Evolutionary conservation across 2,797 vertebrate species (phyloP), one percentile per base, ranked within the genome.

Genomic region (Sebastolobus alascanus): DNA sequence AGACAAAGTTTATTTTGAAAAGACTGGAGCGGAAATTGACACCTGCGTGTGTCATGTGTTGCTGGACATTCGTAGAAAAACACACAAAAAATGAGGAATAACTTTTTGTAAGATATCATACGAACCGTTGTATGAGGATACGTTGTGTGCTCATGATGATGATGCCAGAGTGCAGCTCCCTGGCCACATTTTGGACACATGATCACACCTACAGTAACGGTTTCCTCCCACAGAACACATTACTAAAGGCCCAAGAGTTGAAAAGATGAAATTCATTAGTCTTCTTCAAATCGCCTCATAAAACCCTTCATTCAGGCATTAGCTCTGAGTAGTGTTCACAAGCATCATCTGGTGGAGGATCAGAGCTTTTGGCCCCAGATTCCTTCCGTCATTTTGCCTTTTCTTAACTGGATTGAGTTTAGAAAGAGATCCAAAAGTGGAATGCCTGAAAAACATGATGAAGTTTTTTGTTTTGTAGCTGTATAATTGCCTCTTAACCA

Each of bases 201-300:
- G 68, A 87, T 67, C 76, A 82, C 80, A 78, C 58, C 22, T 78
- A 40, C 37, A 75, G 63, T 73, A 68, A 22, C 11, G 50, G 22
- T 76, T 84, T 75, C 72, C 66, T 50, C 75, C 52, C 85, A 84
- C 73, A 82, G 89, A 73, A 82, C 64, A 82, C 77, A 83, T 77
- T 54, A 77, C 73, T 83, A 79, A 90, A 85, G 83, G 65, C 68
- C 38, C 12, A 27, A 58, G 46, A 33, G 59, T 78, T 75, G 40
- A 56, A 83, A 79, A 43, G 56, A 70, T 63, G 7, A 37, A 66
- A 85, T 80, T 73, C 50, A 46, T 7, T 8, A 83, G 54, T 74
- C 56, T 85, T 72, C 55, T 82, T 82, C 85, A 69, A 43, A 46
- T 90, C 69, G 31, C 70, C 77, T 77, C 72, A 66, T 73, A 82